These are phyloP conservation scores for Sclerurus mexicanus DNA, from an alignment of 2,113 vertebrate genomes.

Conservation along the genomic window DNA sequence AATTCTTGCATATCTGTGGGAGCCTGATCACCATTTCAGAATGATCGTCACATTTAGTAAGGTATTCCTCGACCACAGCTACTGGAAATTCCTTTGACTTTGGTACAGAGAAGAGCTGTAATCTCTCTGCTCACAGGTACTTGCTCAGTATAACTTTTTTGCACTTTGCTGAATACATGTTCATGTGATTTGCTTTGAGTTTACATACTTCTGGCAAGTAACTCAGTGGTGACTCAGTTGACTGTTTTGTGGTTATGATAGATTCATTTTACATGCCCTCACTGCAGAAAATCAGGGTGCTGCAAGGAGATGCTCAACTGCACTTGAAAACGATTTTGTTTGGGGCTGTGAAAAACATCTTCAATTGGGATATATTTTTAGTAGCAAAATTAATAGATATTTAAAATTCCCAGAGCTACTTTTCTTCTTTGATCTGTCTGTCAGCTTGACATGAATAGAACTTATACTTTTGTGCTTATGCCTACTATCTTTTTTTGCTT, in stretches of 20 bases:
- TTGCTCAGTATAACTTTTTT: neutral
- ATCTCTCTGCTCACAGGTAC: neutral
- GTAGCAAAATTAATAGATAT: slow-evolving; percentile 49
- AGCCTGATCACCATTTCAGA: neutral
- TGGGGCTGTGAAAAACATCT: slow-evolving; percentile 5
- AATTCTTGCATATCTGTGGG: neutral
- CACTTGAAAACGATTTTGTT: neutral
- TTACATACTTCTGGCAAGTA: neutral
- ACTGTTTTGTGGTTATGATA: neutral
- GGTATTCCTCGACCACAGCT: neutral
- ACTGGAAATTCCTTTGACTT: neutral
- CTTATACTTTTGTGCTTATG: slow-evolving; percentile 17
- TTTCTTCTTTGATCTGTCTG: slow-evolving; percentile 43
- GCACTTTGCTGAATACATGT: neutral
- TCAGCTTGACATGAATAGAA: slow-evolving; percentile 52
- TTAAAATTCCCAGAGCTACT: slow-evolving; percentile 1
- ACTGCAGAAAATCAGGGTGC: neutral
- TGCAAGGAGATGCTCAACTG: neutral
- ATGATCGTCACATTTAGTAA: neutral
- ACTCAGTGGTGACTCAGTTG: neutral
- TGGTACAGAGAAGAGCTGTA: neutral
- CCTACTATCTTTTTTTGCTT: neutral
- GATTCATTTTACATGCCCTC: neutral
- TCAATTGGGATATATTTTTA: slow-evolving; percentile 34
- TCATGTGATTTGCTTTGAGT: neutral